These are phyloP conservation scores for Chondrilla cf. caribensis DNA, from an alignment of 37 sponge, comb jelly and placozoan species.

Conservation along the genomic window DNA sequence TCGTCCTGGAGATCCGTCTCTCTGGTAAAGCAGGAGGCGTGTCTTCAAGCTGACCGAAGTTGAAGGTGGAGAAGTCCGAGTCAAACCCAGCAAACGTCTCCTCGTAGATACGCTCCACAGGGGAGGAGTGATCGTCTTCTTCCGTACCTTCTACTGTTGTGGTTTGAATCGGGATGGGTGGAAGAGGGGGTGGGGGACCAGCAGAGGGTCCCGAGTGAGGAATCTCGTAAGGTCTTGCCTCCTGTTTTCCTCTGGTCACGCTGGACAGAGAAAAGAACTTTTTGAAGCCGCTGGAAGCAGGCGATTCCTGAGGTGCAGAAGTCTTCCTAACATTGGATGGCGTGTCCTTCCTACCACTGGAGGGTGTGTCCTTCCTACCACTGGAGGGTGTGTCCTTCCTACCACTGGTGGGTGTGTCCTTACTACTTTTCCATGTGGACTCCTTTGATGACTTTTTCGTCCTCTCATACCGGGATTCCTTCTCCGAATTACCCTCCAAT, in stretches of 20 bases:
- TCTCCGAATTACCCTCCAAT: too few species aligned
- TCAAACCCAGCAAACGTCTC: constrained; percentile 10
- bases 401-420: background rate
- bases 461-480: too few species aligned
- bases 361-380: background rate
- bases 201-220: background rate
- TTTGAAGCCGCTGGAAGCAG: background rate
- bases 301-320: too few species aligned
- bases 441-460: background rate
- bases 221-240: constrained; percentile 9
- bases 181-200: constrained; percentile 6
- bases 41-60: background rate
- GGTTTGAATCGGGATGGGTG: background rate
- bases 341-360: background rate
- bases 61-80: background rate
- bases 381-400: background rate
- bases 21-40: constrained; percentile 14
- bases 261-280: background rate
- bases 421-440: background rate
- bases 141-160: background rate
- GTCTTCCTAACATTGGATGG: background rate
- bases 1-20: constrained; percentile 7
- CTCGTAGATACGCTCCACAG: constrained; percentile 7
- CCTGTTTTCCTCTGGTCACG: background rate
- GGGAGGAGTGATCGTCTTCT: background rate